Base-by-base conservation (phyloP, 2,797 vertebrate genomes). In the Leontopithecus rosalia region DNA sequence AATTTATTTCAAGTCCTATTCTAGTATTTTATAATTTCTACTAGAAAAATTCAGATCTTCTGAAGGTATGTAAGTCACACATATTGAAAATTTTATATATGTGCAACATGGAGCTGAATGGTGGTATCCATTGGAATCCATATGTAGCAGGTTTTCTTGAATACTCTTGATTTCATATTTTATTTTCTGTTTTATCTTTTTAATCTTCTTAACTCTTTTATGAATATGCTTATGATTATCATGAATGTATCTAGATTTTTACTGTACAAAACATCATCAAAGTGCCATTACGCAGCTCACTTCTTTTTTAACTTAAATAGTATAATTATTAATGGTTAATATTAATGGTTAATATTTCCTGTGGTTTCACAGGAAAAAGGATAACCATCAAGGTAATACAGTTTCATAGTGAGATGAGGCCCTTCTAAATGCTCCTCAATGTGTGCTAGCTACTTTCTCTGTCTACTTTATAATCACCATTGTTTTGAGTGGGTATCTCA, bases 1-100 rank as follows among this genome's bases (percentile, higher is more conserved):
- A 87, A 84, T 95, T 97, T 88, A 57, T 87, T 95, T 96, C 52
- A 67, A 85, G 26, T 70, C n/a, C 9, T 86, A 33, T 28, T 94
- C 7, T 7, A 90, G 48, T 26, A 86, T 81, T 92, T 24, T 61
- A 81, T 87, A 90, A 90, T 41, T 88, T 87, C 26, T 79, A 75
- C 33, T 67, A 67, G 41, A 79, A 94, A 95, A 84, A 48, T 67
- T 39, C 89, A 22, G 26, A 24, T 84, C 20, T 94, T 95, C 19
- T 55, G 14, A 86, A 91, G 28, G 14, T 79, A 7, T 39, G 36
- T 84, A 50, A 67, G 26, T 93, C 39, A 87, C 19, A 58, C 17
- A 64, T 55, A 81, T 43, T 88, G 76, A 52, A 88, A 80, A 50
- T 72, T 90, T 92, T 84, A 58, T 76, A 64, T 81, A 46, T 67